Conservation (phyloP, 2,888 invertebrate species). For the Cephalotes varians region DNA sequence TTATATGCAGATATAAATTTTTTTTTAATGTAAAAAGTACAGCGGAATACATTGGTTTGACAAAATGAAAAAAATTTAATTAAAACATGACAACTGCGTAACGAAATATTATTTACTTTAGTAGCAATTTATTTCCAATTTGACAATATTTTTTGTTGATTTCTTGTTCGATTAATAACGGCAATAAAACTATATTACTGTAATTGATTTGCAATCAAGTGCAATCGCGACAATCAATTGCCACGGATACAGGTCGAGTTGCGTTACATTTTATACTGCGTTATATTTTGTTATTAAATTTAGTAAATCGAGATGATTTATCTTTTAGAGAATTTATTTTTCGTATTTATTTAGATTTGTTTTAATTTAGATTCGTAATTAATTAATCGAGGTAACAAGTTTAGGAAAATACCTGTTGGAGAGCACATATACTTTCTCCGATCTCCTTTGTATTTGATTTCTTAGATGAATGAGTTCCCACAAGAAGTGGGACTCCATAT, state of each 20-base stretch:
- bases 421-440: constrained; percentile 98
- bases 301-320: neutral
- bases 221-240: neutral
- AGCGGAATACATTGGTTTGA: neutral
- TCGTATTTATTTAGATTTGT: neutral
- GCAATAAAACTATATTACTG: neutral
- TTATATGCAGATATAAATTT: neutral
- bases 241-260: neutral
- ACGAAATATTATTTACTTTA: constrained; percentile 3
- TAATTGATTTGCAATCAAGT: constrained; percentile 24
- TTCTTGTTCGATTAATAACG: neutral
- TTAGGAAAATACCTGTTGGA: constrained; percentile 93
- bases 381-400: neutral
- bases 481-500: constrained; percentile 98
- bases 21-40: neutral
- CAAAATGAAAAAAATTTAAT: constrained; percentile 7
- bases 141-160: constrained; percentile 29
- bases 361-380: neutral
- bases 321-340: constrained; percentile 8
- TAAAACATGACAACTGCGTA: neutral
- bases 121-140: constrained; percentile 19
- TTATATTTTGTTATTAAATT: constrained; percentile 3
- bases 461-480: constrained; percentile 99
- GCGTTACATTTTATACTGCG: neutral
- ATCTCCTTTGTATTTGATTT: constrained; percentile 96